phyloP scores from a whole-genome alignment of 1,140 invertebrate genomes.

The Aleiodes sp. region DNA sequence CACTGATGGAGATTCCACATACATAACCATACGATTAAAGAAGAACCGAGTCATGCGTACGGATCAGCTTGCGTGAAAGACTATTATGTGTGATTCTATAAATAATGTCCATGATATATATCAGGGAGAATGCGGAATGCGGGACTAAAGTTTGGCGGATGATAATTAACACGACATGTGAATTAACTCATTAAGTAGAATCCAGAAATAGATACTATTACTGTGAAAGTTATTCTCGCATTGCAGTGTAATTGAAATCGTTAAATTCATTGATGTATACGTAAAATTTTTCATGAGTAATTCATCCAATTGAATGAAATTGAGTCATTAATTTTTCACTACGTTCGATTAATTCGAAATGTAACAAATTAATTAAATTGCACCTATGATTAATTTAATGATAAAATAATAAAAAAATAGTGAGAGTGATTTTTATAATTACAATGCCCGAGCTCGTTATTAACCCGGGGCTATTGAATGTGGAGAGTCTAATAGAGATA shows the following conservation, averaged over 20 bases:
- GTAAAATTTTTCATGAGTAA: too few species aligned
- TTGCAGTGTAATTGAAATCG: too few species aligned
- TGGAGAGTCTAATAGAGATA: constrained; percentile 33
- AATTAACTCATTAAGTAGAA: not conserved
- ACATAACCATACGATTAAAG: not conserved
- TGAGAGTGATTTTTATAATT: constrained; percentile 3
- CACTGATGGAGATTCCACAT: not conserved
- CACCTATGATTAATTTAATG: not conserved
- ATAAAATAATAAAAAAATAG: not conserved
- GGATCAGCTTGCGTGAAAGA: too few species aligned
- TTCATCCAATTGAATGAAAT: too few species aligned
- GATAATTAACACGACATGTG: not conserved
- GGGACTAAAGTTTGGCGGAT: not conserved
- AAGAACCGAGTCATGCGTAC: not conserved
- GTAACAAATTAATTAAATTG: not conserved
- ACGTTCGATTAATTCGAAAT: not conserved
- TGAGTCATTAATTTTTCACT: too few species aligned
- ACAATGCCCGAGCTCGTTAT: constrained; percentile 19
- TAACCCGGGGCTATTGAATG: not conserved
- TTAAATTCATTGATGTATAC: too few species aligned
- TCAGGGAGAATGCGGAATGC: not conserved
- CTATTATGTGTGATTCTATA: not conserved
- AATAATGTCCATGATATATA: too few species aligned
- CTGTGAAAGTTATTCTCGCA: too few species aligned
- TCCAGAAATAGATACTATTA: not conserved